phyloP scores from a whole-genome alignment of 1,140 invertebrate species.

The Eriosoma lanigerum region DNA sequence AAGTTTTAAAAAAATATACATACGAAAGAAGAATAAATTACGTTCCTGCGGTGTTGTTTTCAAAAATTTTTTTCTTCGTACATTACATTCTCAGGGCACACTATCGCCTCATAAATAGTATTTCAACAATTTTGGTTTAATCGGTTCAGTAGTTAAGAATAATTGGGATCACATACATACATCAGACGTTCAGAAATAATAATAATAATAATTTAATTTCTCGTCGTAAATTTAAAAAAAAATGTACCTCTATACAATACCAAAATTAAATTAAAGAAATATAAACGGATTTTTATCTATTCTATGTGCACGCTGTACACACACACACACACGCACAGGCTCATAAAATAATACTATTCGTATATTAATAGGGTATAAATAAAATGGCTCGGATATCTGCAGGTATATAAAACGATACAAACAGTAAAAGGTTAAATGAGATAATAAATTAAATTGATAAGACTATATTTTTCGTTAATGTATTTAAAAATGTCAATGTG shows the following conservation, averaged over 20 bases:
- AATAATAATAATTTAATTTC: neutral
- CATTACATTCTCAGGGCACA: too few species aligned
- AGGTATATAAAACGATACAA: neutral
- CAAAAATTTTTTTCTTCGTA: too few species aligned
- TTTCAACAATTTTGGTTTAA: too few species aligned
- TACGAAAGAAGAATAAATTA: too few species aligned
- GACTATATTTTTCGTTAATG: constrained; percentile 13
- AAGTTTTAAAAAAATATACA: too few species aligned
- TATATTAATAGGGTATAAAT: neutral
- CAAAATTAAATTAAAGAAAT: neutral
- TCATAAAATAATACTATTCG: too few species aligned
- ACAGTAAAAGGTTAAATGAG: neutral
- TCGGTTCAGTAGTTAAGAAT: too few species aligned
- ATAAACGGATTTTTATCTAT: neutral
- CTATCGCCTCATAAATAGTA: too few species aligned
- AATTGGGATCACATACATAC: too few species aligned
- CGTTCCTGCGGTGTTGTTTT: too few species aligned
- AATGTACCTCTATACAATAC: too few species aligned
- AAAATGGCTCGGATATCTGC: neutral
- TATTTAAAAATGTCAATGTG: too few species aligned
- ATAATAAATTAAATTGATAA: constrained; percentile 36
- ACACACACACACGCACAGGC: neutral
- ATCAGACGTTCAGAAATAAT: neutral
- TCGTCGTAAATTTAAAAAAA: neutral
- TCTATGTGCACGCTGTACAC: neutral